A percentile compares a stretch with the other conserved stretches of the same genome.
Conservation (phyloP, 2,888 invertebrate genomes). For the Sinotaia quadrata region DNA sequence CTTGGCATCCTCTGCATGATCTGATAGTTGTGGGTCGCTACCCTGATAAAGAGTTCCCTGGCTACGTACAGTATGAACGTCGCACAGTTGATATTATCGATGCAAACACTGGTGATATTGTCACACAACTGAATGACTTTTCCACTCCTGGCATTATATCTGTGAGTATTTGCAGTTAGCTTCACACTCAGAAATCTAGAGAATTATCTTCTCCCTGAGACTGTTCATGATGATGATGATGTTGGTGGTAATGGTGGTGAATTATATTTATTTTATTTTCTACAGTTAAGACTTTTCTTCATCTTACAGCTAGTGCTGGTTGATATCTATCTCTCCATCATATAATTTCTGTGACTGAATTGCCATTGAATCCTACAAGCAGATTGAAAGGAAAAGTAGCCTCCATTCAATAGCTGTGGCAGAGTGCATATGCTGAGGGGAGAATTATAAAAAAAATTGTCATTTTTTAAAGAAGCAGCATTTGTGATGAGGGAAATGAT, state of each 20-base stretch:
- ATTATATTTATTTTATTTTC: background rate
- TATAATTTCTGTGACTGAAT: too few species aligned
- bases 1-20: conserved; percentile 73
- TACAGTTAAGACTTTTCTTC: background rate
- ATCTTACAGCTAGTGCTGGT: too few species aligned
- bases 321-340: too few species aligned
- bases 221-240: background rate
- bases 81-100: conserved; percentile 72
- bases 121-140: conserved; percentile 57
- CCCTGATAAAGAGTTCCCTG: conserved; percentile 69
- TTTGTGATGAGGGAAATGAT: too few species aligned
- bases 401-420: too few species aligned
- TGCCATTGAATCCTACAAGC: too few species aligned
- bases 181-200: background rate
- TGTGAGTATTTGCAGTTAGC: conserved; percentile 43
- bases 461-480: too few species aligned
- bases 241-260: background rate
- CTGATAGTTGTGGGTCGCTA: conserved; percentile 72
- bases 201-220: background rate
- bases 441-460: too few species aligned
- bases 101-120: conserved; percentile 61
- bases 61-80: conserved; percentile 51
- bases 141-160: conserved; percentile 53
- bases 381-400: too few species aligned
- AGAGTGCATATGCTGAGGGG: too few species aligned